Base-by-base conservation (phyloP, 2,888 invertebrate species). In the Brachynemurus nebulosus region DNA sequence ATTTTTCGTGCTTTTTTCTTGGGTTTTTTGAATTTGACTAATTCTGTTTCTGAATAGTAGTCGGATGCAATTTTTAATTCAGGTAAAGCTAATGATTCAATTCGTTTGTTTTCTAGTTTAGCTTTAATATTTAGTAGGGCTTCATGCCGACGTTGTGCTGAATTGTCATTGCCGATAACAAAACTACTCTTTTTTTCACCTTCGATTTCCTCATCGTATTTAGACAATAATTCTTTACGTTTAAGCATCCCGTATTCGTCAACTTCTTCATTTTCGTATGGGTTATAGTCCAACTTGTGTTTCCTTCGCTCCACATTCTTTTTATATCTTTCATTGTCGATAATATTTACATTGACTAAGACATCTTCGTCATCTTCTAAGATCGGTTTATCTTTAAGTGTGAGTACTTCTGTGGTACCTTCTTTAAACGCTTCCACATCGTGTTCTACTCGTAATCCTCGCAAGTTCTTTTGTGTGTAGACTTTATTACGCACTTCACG, bases 151-250 rank as follows among this genome's bases (percentile, higher is more conserved):
- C 72, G 72, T 12, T 71, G 66, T 49, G 76, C 72, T 1, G 68
- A 68, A 42, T 70, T 65, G 46, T 76, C 74, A 54, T 75, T 71
- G 19, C 92, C 93, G 48, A 96, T 76, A 44, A 75, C 67, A 66
- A 96, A 96, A 44, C 71, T 71, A 18, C 73, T 71, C 52, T 70
- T 74, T 53, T 78, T 78, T 43, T 69, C 73, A 1, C 82, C 84
- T 42, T 82, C 79, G 45, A 93, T 82, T 65, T 93, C 93, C 57
- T 93, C 93, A 62, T 97, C 93, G 61, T 98, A 97, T 68, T 98
- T 93, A 53, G 80, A 71, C 18, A 98, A 72, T 40, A 98, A 68
- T 9, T 75, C 72, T 55, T 77, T 76, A 51, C 72, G 70, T 50
- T 65, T 67, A 2, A 77, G 74, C 47, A 78, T 71, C 4, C 80